Base-by-base conservation (phyloP, 2,113 vertebrate genomes). In the Pongo pygmaeus region DNA sequence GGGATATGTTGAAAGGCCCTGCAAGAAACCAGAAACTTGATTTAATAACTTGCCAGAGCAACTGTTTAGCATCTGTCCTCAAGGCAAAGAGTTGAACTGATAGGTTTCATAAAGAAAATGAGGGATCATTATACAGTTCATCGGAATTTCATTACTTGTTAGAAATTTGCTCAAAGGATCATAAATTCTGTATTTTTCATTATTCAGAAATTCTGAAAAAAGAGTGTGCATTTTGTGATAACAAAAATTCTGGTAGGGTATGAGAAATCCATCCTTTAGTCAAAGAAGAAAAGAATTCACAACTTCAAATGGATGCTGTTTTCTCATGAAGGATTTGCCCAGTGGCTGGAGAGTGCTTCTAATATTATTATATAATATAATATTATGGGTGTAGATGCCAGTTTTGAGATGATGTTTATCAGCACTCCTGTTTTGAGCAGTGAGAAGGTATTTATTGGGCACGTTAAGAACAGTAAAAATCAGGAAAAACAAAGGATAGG, bases 61-160 rank as follows among this genome's bases (percentile, higher is more conserved):
- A 79, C 92, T 97, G 70, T 96, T 98, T 72, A 97, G 55, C 32
- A 96, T 98, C 88, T 98, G 16, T 97, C 77, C 96, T 96, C 13
- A 12, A 97, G 40, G 74, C 57, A 96, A 80, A 94, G 74, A 96
- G 20, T 67, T 98, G 27, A 94, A 96, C 61, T 95, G 64, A 48
- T 96, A 88, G 52, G 5, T 97, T 98, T 98, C 13, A 59, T 96
- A 97, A 97, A 96, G 94, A 94, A 98, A 97, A 93, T 57, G 35
- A 98, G 22, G 77, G 80, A 85, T 97, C 20, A 5, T 97, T 98
- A 97, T 95, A 85, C 55, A 96, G 38, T 74, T 98, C 93, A 50
- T 97, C 52, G 97, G 93, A 97, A 98, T 98, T 98, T 97, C 1
- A 88, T 98, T 90, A 97, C 67, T 96, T 97, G 16, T 96, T 97